Evolutionary conservation across 2,888 invertebrate genomes (phyloP).

Genomic region (Girardia tigrina): DNA sequence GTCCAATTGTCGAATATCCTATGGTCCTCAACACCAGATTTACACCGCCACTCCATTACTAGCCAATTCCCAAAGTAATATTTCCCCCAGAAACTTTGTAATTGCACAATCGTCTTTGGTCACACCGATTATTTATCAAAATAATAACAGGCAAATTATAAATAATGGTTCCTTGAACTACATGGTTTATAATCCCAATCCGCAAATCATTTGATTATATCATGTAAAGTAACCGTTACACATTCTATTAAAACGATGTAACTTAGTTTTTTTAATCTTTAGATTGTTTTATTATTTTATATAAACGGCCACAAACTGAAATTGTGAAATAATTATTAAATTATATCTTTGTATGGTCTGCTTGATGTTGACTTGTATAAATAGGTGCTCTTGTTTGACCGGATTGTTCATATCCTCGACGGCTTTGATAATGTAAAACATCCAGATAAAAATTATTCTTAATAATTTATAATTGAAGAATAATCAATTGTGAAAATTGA

Average conservation of each 20-base stretch:
- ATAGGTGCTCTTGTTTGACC: too few relatives aligned
- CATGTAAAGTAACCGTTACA: too few relatives aligned
- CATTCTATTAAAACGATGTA: too few relatives aligned
- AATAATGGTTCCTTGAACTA: not conserved
- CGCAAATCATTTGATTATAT: not conserved
- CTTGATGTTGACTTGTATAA: too few relatives aligned
- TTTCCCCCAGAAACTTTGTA: not conserved
- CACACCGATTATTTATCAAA: not conserved
- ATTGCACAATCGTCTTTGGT: not conserved
- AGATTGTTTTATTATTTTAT: not conserved
- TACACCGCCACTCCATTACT: not conserved
- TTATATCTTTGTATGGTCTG: not conserved
- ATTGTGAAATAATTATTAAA: not conserved
- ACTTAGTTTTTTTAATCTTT: not conserved
- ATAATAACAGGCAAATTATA: not conserved
- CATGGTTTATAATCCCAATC: constrained; percentile 7
- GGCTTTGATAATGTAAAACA: too few relatives aligned
- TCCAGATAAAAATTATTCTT: not conserved
- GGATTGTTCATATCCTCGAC: too few relatives aligned
- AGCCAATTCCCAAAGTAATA: not conserved
- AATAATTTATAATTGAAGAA: not conserved
- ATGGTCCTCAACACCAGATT: not conserved
- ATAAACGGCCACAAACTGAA: not conserved
- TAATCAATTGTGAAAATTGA: not conserved
- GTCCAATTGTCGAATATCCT: not conserved